Evolutionary conservation across 1,140 invertebrate genomes (phyloP), one percentile per base, ranked within the genome.

Genomic region (Psilanteris sp.): DNA sequence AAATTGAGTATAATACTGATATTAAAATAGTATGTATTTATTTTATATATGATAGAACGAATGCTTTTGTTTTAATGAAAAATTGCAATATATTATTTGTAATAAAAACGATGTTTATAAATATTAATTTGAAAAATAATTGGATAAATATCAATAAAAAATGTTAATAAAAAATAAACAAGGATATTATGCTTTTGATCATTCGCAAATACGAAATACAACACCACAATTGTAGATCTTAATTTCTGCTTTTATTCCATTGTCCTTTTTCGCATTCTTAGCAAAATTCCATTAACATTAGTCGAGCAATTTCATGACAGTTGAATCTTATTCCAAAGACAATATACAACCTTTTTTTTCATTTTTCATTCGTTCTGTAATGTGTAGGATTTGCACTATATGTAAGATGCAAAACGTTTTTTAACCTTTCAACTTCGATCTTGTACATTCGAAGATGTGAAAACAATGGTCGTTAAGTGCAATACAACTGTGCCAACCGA

Each of bases 391-490:
- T 61, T n/a, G n/a, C n/a, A n/a, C n/a, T n/a, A 15, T 15, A 34
- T 26, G 41, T 57, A 24, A 36, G 27, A 54, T 59, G 54, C 14
- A 16, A 50, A 75, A 39, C 55, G 44, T 78, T n/a, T n/a, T n/a
- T n/a, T 78, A 75, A 79, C 67, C 71, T 72, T 78, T 78, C 55
- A 79, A 68, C 46, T 80, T 43, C 79, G 70, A 78, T 81, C 80
- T 77, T 81, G 79, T 81, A 48, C 78, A 62, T 75, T 76, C 79
- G 80, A 77, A 81, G 55, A 72, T 81, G 76, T 79, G 39, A 72
- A 83, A 73, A 83, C 80, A 81, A 83, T 81, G 67, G 79, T 48
- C 80, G 64, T 78, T 67, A 80, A 48, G 68, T 78, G 59, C 77
- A 81, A 81, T 83, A 79, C 71, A 54, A 73, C 50, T 73, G 59